Conservation (phyloP, 1,140 invertebrate genomes). For the Daktulosphaira vitifoliae region DNA sequence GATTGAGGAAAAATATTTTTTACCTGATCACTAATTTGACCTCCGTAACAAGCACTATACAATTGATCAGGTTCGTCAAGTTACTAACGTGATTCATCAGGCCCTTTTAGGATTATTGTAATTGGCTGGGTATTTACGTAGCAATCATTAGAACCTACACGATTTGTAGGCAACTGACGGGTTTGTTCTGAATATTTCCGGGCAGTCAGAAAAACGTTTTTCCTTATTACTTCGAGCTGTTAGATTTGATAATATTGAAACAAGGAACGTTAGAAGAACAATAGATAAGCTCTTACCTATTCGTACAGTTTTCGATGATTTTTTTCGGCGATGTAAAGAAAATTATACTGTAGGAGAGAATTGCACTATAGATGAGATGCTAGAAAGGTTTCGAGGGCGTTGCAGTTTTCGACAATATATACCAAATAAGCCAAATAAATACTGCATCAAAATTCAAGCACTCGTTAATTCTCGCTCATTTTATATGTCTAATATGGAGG, state of each 20-base stretch:
- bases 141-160: constrained; percentile 36
- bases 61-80: no score
- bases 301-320: neutral
- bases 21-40: no score
- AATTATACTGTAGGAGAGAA: neutral
- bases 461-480: constrained; percentile 40
- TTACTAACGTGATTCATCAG: no score
- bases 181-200: constrained; percentile 37
- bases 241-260: constrained; percentile 39
- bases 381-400: constrained; percentile 42
- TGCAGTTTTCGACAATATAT: constrained; percentile 43
- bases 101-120: constrained; percentile 37
- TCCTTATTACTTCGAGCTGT: constrained; percentile 38
- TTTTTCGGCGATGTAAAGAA: neutral
- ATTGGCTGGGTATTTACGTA: constrained; percentile 37
- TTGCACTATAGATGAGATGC: constrained; percentile 43
- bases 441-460: constrained; percentile 45
- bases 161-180: constrained; percentile 40
- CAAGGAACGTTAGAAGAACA: constrained; percentile 36
- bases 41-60: no score
- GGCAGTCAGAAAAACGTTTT: constrained; percentile 37
- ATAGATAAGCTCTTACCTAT: neutral
- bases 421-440: constrained; percentile 40
- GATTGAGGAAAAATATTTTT: no score
- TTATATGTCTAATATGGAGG: constrained; percentile 41